Base-by-base conservation (phyloP, 1,140 invertebrate species). In the Penaeus indicus region DNA sequence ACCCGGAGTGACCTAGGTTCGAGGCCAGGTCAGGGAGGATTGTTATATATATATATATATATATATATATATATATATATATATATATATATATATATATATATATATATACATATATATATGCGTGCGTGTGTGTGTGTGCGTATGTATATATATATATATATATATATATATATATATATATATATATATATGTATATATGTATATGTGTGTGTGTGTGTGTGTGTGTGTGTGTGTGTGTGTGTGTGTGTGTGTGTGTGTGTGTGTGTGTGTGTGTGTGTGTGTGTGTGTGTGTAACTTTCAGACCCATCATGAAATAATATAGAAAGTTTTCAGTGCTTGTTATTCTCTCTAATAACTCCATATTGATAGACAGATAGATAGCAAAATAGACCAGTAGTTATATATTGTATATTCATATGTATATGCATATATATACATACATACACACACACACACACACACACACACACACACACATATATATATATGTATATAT, bases 171-270 rank as follows among this genome's bases (percentile, higher is more conserved):
- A 10, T 75, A n/a, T 75, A 32, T n/a, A n/a, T 11, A 75, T 75
- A 32, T 75, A 75, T 75, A 25, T 32, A 32, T 75, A n/a, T 25
- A 32, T 75, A 32, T 75, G 69, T 25, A 32, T 25, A 32, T 25
- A 32, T 25, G 69, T 75, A 32, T 75, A 32, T 75, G 69, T 75
- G 69, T 75, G 69, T 75, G 69, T 75, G 69, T 75, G 69, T 75
- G 69, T 75, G 69, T 75, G 69, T 75, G 69, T 75, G 69, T 75
- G 69, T 75, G 69, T 75, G 69, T 75, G 69, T 75, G 69, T 75
- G 69, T 75, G 69, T 75, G 69, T 75, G 69, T 75, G 69, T 75
- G 69, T 75, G 69, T 75, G 69, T 75, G 69, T 75, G 69, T 75
- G 69, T 75, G 69, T 75, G n/a, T 16, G n/a, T 75, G n/a, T 75